Evolutionary conservation across 2,113 vertebrate genomes (phyloP).

Genomic region (Channa argus): DNA sequence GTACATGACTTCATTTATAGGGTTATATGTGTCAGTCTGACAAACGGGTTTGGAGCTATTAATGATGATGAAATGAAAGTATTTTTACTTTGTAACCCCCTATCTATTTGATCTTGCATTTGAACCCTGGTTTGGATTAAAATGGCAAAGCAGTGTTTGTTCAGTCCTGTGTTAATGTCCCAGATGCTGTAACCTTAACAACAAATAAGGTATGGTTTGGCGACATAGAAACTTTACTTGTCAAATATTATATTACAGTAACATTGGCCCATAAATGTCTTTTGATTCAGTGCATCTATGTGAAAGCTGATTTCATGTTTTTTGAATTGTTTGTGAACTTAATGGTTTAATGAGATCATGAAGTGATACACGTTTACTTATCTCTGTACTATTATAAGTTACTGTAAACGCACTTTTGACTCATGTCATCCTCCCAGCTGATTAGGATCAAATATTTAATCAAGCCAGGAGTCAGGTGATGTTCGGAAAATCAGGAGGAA

Average conservation of each 20-base stretch:
- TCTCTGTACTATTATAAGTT: slow-evolving; percentile 26
- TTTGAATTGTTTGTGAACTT: slow-evolving; percentile 17
- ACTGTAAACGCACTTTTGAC: neutral
- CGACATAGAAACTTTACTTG: neutral
- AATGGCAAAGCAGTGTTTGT: too few relatives aligned
- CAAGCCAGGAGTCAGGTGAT: neutral
- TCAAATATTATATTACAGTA: slow-evolving; percentile 37
- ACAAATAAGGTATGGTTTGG: neutral
- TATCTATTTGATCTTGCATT: too few relatives aligned
- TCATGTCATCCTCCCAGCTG: slow-evolving; percentile 27
- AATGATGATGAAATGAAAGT: neutral
- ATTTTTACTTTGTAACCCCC: too few relatives aligned
- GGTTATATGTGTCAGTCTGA: neutral
- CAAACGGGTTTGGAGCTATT: neutral
- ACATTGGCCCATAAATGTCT: slow-evolving; percentile 48
- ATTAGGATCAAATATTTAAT: slow-evolving; percentile 28
- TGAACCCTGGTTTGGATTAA: too few relatives aligned
- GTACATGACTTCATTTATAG: neutral
- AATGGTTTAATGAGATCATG: slow-evolving; percentile 13
- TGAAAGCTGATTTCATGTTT: slow-evolving; percentile 22
- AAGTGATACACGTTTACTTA: slow-evolving; percentile 47
- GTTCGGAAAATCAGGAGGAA: neutral
- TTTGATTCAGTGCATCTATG: slow-evolving; percentile 34
- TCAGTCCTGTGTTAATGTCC: too few relatives aligned
- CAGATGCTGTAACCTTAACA: slow-evolving; percentile 1